Conservation (phyloP, 2,797 vertebrate genomes). For the Selene dorsalis region DNA sequence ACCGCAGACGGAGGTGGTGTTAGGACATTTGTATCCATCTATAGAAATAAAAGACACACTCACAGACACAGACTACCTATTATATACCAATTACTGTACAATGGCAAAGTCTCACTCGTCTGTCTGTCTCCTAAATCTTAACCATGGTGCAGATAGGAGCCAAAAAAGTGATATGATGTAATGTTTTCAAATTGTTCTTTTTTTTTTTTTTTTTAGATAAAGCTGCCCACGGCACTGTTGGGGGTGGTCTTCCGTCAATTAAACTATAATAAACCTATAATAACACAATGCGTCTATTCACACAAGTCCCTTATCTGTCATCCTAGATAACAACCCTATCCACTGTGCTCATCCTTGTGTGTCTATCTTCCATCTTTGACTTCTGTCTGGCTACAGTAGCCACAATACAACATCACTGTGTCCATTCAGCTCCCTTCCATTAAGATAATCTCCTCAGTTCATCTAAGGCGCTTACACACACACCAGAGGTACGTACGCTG, state of each 20-base stretch:
- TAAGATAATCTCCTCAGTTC: slow-evolving; percentile 52
- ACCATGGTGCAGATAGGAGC: slow-evolving; percentile 44
- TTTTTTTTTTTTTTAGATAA: neutral
- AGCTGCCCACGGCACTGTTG: neutral
- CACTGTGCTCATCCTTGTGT: slow-evolving; percentile 28
- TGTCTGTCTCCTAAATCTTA: slow-evolving; percentile 52
- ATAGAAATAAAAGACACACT: neutral
- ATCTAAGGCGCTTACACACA: slow-evolving; percentile 41
- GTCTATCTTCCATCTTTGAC: slow-evolving; percentile 57
- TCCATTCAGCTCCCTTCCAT: slow-evolving; percentile 39
- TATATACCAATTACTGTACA: slow-evolving; percentile 35
- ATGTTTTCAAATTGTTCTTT: slow-evolving; percentile 1
- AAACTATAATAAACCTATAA: slow-evolving; percentile 9
- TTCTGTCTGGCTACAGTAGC: slow-evolving; percentile 53
- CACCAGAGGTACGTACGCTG: slow-evolving; percentile 21
- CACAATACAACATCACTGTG: slow-evolving; percentile 62
- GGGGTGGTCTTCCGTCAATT: neutral
- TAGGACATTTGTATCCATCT: slow-evolving; percentile 12
- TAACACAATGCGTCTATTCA: slow-evolving; percentile 62
- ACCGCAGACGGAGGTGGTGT: neutral
- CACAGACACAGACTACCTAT: slow-evolving; percentile 30
- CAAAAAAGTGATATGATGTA: slow-evolving; percentile 36
- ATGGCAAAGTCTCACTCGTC: slow-evolving; percentile 54
- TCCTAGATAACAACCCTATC: slow-evolving; percentile 26
- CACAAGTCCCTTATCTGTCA: slow-evolving; percentile 41